Base-by-base conservation (phyloP, 2,113 vertebrate genomes). In the Archocentrus centrarchus region DNA sequence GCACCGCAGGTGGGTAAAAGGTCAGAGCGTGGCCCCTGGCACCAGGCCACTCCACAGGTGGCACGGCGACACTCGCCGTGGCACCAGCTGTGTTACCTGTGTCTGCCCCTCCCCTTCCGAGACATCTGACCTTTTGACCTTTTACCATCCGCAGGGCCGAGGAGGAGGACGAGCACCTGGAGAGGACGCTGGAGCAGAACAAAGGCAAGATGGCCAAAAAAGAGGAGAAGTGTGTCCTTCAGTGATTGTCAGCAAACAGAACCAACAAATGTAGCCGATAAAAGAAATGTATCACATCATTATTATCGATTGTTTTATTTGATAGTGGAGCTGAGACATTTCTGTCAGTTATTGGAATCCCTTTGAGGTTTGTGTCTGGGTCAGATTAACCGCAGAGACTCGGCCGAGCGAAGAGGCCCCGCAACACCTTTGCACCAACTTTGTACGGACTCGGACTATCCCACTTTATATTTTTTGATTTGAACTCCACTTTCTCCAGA, bases 181-280 rank as follows among this genome's bases (percentile, higher is more conserved):
- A 99, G 95, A 95, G 98, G 93, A 99, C 97, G 88, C 96, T 99
- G 90, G 98, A 99, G 94, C 98, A 99, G 96, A 99, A 98, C 97
- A 99, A 98, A 97, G 98, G 98, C 96, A 99, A 99, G 94, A 99
- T 99, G 97, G 97, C 97, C 94, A 99, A 99, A 96, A 99, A 98
- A 92, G 98, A 99, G 93, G 98, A 99, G 95, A 99, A 99, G 91
- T 99, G 98, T 87, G 92, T 97, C 88, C 95, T 99, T 91, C 98
- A 99, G 81, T 99, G 96, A 98, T 83, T 55, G 86, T 84, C 87
- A 80, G 61, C 35, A 86, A 89, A 90, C 60, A 75, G 86, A 77
- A 91, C 77, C 58, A 75, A 90, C 75, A 90, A 80, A 91, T 90
- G 87, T 94, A 93, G 91, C 89, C 90, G 86, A 93, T 93, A 60